Evolutionary conservation across 2,888 invertebrate species (phyloP).

Genomic region (Hymenopus coronatus): DNA sequence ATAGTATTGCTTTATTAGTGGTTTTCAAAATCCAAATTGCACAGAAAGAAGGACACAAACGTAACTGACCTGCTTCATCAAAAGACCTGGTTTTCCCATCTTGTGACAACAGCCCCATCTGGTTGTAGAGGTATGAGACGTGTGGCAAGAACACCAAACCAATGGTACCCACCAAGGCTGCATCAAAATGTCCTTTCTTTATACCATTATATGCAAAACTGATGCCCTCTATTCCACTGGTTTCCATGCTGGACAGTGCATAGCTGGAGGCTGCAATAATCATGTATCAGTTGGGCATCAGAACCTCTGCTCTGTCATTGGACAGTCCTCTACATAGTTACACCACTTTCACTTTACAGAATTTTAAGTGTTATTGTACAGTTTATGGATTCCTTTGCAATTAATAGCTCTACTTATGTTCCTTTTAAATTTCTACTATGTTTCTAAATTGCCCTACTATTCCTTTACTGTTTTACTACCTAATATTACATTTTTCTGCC

Average conservation of each 20-base stretch:
- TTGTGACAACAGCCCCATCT: slow-evolving; percentile 59
- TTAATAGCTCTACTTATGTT: no score
- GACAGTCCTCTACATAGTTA: no score
- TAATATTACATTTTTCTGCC: no score
- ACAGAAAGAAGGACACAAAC: not conserved
- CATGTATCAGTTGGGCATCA: no score
- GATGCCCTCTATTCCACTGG: slow-evolving; percentile 60
- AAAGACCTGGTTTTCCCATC: slow-evolving; percentile 64
- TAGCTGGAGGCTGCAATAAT: slow-evolving; percentile 44
- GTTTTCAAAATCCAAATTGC: not conserved
- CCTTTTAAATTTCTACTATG: no score
- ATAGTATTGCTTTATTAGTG: not conserved
- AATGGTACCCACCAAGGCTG: slow-evolving; percentile 57
- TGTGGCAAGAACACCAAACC: slow-evolving; percentile 58
- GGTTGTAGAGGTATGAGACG: slow-evolving; percentile 60
- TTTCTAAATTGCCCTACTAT: no score
- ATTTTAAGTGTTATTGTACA: no score
- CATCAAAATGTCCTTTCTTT: slow-evolving; percentile 47
- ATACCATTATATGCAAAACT: slow-evolving; percentile 51
- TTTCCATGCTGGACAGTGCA: slow-evolving; percentile 64
- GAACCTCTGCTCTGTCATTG: no score
- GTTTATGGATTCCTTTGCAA: no score
- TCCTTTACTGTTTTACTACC: no score
- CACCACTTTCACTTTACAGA: no score
- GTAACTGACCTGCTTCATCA: slow-evolving; percentile 56